A percentile compares a stretch with the other conserved stretches of the same genome.
Conservation (phyloP, 1,140 invertebrate species). For the Macrostomum lignano region DNA sequence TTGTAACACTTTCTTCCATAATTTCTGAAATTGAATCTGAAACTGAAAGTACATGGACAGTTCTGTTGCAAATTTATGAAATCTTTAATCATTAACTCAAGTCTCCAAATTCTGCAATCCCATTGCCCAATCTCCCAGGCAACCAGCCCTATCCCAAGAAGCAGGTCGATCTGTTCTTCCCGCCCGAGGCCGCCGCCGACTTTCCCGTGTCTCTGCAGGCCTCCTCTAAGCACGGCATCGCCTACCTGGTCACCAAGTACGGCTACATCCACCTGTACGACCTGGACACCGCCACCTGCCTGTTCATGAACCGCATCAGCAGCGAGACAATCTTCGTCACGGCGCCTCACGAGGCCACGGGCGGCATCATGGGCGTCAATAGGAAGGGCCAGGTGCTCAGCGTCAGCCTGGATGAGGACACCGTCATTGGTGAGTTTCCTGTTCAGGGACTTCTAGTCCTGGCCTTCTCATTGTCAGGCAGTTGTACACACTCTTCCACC, state of each 20-base stretch:
- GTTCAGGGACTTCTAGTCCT: too few species aligned
- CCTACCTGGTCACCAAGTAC: conserved; percentile 96
- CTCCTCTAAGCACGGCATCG: conserved; percentile 59
- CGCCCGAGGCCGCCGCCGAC: conserved; percentile 81
- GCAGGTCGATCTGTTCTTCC: conserved; percentile 92
- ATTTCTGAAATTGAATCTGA: too few species aligned
- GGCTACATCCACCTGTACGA: conserved; percentile 98
- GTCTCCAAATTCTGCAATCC: too few species aligned
- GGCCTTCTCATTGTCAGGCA: conserved; percentile 75
- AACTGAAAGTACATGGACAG: too few species aligned
- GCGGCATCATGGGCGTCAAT: conserved; percentile 94
- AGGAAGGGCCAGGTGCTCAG: conserved; percentile 76
- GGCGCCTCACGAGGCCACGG: conserved; percentile 68
- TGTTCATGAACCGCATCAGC: conserved; percentile 97
- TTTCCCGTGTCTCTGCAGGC: conserved; percentile 97
- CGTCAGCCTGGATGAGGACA: conserved; percentile 6
- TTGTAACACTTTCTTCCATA: too few species aligned
- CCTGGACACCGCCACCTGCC: conserved; percentile 85
- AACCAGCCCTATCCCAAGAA: conserved; percentile 92
- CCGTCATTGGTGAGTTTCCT: too few species aligned
- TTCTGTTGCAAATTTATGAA: too few species aligned
- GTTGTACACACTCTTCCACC: too few species aligned
- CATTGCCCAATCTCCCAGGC: too few species aligned
- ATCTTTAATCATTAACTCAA: too few species aligned
- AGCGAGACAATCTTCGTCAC: conserved; percentile 97